phyloP scores from a whole-genome alignment of 1,140 invertebrate species.

The Diuraphis noxia region DNA sequence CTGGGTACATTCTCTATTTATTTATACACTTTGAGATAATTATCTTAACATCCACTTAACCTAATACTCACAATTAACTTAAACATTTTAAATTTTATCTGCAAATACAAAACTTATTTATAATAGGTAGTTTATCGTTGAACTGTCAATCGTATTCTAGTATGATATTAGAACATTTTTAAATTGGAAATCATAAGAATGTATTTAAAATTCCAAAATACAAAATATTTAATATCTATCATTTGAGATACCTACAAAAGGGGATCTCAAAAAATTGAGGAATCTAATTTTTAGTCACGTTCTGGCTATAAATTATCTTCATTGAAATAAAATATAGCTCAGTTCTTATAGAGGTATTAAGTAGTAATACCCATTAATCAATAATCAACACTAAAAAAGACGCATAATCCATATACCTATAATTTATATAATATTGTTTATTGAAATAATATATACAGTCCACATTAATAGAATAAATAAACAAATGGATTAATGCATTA shows the following conservation, averaged over 20 bases:
- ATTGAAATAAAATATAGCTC: neutral
- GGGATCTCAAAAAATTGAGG: neutral
- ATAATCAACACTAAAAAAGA: neutral
- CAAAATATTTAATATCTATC: neutral
- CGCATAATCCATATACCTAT: neutral
- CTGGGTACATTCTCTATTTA: neutral
- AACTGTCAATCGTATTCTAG: neutral
- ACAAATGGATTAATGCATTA: neutral
- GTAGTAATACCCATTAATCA: neutral
- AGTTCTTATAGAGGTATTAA: neutral
- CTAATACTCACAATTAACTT: neutral
- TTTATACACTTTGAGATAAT: neutral
- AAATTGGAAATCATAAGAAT: neutral
- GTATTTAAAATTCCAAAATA: neutral
- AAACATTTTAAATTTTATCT: neutral
- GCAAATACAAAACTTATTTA: neutral
- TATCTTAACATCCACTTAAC: neutral
- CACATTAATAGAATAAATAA: neutral
- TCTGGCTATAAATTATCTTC: neutral
- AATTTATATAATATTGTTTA: neutral
- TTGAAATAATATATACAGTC: neutral
- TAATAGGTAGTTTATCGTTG: neutral
- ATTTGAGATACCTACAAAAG: neutral
- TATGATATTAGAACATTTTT: neutral
- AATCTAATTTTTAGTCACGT: conserved; percentile 3